phyloP scores from a whole-genome alignment of 1,140 invertebrate genomes.

The Gonioctena quinquepunctata region DNA sequence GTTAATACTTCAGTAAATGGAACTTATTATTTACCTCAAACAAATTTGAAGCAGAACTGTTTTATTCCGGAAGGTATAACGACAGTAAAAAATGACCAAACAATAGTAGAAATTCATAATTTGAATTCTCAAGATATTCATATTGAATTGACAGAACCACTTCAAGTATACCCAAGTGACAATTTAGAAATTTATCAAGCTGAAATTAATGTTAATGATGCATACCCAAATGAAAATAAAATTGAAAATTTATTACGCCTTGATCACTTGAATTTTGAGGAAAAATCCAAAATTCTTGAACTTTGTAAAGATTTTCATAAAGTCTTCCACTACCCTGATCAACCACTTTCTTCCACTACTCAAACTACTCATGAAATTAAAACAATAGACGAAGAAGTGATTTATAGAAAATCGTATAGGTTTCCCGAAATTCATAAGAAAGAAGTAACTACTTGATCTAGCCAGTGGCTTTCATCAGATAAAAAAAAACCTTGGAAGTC shows the following conservation, averaged over 20 bases:
- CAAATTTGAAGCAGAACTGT: not conserved
- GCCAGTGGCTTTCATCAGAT: no score
- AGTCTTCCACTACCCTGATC: not conserved
- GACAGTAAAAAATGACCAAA: not conserved
- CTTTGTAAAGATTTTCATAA: not conserved
- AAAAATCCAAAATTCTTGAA: not conserved
- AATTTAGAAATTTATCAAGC: not conserved
- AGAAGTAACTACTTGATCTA: constrained; percentile 18
- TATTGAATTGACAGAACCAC: not conserved
- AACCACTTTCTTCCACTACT: not conserved
- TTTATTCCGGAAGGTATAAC: not conserved
- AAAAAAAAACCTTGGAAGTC: no score
- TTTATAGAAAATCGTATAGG: constrained; percentile 16
- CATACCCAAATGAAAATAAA: not conserved
- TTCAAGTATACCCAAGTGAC: not conserved
- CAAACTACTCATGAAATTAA: constrained; percentile 1
- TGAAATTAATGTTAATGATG: not conserved
- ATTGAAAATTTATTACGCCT: not conserved
- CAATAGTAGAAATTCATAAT: not conserved
- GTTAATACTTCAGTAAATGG: not conserved
- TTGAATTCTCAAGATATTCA: not conserved
- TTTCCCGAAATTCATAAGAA: constrained; percentile 12
- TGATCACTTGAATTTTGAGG: not conserved
- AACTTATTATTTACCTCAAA: not conserved
- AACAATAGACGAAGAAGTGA: not conserved